These are phyloP conservation scores for Ailurus styani DNA, from an alignment of 2,113 vertebrate species.

Conservation along the genomic window DNA sequence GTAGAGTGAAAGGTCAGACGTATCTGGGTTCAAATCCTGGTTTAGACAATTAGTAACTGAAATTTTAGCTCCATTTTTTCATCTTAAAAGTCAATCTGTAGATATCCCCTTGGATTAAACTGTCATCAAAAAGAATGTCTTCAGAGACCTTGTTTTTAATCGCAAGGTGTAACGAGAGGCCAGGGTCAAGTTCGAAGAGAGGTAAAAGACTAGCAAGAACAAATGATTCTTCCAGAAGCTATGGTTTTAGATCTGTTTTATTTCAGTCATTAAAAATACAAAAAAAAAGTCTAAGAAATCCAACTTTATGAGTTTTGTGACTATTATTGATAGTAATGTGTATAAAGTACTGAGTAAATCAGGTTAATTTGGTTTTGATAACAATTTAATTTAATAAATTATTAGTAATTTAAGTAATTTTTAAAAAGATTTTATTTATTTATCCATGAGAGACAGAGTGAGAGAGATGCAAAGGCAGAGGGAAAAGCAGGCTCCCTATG, in stretches of 20 bases:
- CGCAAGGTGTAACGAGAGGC: not conserved
- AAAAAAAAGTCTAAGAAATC: not conserved
- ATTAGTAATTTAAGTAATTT: not conserved
- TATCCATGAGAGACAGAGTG: too few species aligned
- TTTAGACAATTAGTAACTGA: slow-evolving; percentile 10
- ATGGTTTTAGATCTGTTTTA: not conserved
- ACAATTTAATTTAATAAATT: not conserved
- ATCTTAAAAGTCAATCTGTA: not conserved
- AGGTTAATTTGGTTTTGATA: not conserved
- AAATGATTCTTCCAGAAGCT: not conserved
- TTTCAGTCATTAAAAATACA: not conserved
- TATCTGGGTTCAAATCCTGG: not conserved
- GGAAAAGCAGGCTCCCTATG: too few species aligned
- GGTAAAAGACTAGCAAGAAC: not conserved
- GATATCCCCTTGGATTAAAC: not conserved
- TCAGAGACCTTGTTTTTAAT: not conserved
- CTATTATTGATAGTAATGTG: not conserved
- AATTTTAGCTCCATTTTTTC: not conserved
- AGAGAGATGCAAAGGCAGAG: too few species aligned
- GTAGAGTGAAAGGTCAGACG: not conserved
- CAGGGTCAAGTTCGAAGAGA: not conserved
- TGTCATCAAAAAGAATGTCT: not conserved
- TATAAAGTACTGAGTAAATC: not conserved
- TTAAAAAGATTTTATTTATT: not conserved
- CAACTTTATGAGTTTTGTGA: not conserved